Evolutionary conservation across 2,113 vertebrate genomes (phyloP), one percentile per base, ranked within the genome.

Genomic region (Argyrosomus japonicus): DNA sequence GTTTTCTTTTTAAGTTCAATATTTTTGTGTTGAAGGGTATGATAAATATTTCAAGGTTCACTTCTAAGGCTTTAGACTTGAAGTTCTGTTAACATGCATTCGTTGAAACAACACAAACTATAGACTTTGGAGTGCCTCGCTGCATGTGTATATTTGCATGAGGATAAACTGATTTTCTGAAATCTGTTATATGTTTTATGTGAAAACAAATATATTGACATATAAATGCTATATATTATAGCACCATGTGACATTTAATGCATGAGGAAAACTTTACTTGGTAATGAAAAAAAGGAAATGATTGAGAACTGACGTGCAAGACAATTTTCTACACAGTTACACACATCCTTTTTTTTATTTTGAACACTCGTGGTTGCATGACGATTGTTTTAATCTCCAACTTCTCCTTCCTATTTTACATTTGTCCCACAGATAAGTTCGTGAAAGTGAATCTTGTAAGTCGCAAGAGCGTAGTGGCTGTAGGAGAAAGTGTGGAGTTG

Each of bases 401-500:
- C 63, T 79, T 86, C 62, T 74, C 4, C 21, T 70, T 75, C 48
- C 25, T 27, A 9, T 48, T 74, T 79, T 58, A 6, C 1, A 21
- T 36, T 27, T 71, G 12, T 72, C 6, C 68, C 69, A 56, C 82
- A 96, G 94, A 82, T 1, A 82, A 84, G 0, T 61, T 88, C 58
- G 12, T 95, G 18, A 65, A 0, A 2, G 84, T 93, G 29, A 5
- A 0, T 0, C 82, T 96, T 32, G 88, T 0, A 17, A 90, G 88
- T 74, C 93, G 95, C 25, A 60, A 71, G 0, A 51, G 0, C 7
- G 0, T 0, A 0, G 89, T 80, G 14, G 72, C 25, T 2, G 75
- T 93, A 21, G 93, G 93, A 40, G 81, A 90, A 0, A 43, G 69
- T 1, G 69, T 92, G 69, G 68, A 76, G 32, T 23, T 96, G 74